phyloP scores from a whole-genome alignment of 2,797 vertebrate species.

The Malacoraja senta region DNA sequence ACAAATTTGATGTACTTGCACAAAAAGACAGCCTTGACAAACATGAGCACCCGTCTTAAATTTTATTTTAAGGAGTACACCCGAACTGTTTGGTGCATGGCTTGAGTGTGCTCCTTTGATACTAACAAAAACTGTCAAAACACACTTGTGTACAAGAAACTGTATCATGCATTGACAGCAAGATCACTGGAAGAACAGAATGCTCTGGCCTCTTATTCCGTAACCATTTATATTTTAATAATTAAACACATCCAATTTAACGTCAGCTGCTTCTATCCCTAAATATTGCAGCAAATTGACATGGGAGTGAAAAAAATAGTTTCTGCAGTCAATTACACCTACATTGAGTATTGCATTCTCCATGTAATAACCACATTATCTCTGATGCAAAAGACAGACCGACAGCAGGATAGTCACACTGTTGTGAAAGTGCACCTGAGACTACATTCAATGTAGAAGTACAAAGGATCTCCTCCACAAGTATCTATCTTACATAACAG shows the following conservation, averaged over 20 bases:
- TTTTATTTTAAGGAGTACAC: background rate
- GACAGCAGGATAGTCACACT: background rate
- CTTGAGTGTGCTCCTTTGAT: background rate
- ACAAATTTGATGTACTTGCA: background rate
- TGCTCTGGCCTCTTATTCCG: background rate
- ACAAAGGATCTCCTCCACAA: background rate
- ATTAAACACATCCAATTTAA: background rate
- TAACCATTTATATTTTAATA: background rate
- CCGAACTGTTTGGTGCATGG: background rate
- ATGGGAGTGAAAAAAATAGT: background rate
- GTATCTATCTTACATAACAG: conserved; percentile 1
- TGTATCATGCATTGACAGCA: background rate
- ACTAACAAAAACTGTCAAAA: background rate
- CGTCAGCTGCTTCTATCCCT: background rate
- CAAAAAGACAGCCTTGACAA: background rate
- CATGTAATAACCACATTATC: background rate
- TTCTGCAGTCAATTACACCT: background rate
- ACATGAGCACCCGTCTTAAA: background rate
- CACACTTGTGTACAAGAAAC: background rate
- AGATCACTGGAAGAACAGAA: background rate
- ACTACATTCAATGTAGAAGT: conserved; percentile 3
- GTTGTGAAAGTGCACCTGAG: conserved; percentile 15
- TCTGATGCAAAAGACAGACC: background rate
- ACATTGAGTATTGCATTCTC: background rate
- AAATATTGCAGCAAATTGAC: background rate